Base-by-base conservation (phyloP, 2,797 vertebrate genomes). In the Alauda arvensis region DNA sequence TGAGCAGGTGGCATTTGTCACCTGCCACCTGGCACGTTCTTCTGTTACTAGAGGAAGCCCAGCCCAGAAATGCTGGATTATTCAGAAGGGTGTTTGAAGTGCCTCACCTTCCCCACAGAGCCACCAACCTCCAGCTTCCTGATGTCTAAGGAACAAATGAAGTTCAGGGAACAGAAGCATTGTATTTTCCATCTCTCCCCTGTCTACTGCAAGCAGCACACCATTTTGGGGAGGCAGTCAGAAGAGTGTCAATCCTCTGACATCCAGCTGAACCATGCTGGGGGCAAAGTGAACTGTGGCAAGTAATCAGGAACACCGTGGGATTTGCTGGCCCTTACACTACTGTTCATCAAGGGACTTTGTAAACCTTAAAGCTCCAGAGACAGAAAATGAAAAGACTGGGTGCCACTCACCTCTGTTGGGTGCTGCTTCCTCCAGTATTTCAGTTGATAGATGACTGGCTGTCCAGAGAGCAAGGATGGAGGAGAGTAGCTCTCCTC, bases 371-470 rank as follows among this genome's bases (percentile, higher is more conserved):
- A 81, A 79, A 79, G 61, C 46, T 76, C 29, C 10, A 14, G 57
- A 75, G 65, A 77, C 9, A 72, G 18, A 56, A 79, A 84, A 85
- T 21, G 0, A 82, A 70, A 52, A 75, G 37, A 74, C 33, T 59
- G 39, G 6, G 16, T 70, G 46, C n/a, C 49, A 86, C 86, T 91
- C 90, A 97, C 96, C 63, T 95, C 85, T 11, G 31, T 9, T 0
- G 95, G 88, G 31, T 95, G 33, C 7, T 94, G 70, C 46, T 92
- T 94, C 14, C 79, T 95, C 79, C 95, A 96, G 53, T 96, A 89
- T 75, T 92, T 91, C 79, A 97, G 91, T 92, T 94, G 66, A 83
- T 96, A 96, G 80, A 55, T 52, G 45, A 96, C 88, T 0, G 59
- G 60, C 8, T 63, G 9, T 3, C 24, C 26, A 61, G 52, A 10